Evolutionary conservation across 2,888 invertebrate species (phyloP).

Genomic region (Ornithoptera alexandrae): DNA sequence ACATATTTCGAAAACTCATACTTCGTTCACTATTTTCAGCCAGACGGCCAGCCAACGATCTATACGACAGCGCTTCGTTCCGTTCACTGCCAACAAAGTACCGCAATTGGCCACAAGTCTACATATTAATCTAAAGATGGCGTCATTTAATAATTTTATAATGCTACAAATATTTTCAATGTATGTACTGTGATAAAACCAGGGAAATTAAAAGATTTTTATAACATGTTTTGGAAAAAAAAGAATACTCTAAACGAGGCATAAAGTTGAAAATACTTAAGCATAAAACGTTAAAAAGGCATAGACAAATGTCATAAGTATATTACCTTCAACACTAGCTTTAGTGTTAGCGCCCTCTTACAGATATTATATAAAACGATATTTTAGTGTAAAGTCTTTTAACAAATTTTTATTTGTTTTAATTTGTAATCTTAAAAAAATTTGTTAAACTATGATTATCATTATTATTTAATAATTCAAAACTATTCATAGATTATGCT

Average conservation of each 20-base stretch:
- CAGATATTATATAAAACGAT: not conserved
- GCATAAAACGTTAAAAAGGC: slow-evolving; percentile 10
- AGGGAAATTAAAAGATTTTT: not conserved
- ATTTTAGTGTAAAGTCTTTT: too few relatives aligned
- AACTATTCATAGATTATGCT: too few relatives aligned
- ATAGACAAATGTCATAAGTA: slow-evolving; percentile 9
- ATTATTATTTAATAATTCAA: too few relatives aligned
- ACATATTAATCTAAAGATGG: slow-evolving; percentile 46
- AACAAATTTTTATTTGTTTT: too few relatives aligned
- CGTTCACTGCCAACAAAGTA: slow-evolving; percentile 72
- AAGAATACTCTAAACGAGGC: slow-evolving; percentile 1
- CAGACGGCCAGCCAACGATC: slow-evolving; percentile 74
- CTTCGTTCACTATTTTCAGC: slow-evolving; percentile 79
- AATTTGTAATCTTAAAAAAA: too few relatives aligned
- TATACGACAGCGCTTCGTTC: slow-evolving; percentile 77
- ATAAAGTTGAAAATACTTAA: slow-evolving; percentile 13
- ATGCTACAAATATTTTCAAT: not conserved
- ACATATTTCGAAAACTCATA: slow-evolving; percentile 80
- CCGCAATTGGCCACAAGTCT: slow-evolving; percentile 47
- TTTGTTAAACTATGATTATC: too few relatives aligned
- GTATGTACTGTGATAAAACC: not conserved
- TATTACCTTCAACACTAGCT: slow-evolving; percentile 10
- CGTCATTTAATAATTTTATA: slow-evolving; percentile 37
- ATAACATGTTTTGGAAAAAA: not conserved
- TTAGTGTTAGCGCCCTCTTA: slow-evolving; percentile 14